phyloP scores from a whole-genome alignment of 2,113 vertebrate genomes.

The Sminthopsis crassicaudata region DNA sequence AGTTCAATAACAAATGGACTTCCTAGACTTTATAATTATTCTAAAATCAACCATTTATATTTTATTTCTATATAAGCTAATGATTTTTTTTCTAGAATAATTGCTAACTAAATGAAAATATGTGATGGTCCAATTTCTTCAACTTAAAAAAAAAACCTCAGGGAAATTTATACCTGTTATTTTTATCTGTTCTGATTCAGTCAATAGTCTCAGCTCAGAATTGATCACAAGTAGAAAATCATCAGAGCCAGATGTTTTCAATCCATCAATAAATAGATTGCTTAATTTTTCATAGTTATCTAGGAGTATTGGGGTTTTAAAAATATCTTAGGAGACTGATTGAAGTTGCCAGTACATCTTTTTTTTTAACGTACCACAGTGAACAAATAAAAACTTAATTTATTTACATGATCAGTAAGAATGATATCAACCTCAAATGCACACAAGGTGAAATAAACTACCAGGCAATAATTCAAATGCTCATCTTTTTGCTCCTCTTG shows the following conservation, averaged over 20 bases:
- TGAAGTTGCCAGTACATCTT: background rate
- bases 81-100: background rate
- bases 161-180: background rate
- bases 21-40: background rate
- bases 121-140: background rate
- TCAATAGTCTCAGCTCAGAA: background rate
- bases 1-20: background rate
- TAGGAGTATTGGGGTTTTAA: slow-evolving; percentile 9
- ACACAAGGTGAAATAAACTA: background rate
- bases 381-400: background rate
- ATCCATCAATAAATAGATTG: background rate
- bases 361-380: background rate
- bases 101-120: background rate
- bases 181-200: background rate
- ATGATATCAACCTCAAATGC: background rate
- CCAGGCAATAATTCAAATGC: background rate
- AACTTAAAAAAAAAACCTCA: background rate
- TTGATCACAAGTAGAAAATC: background rate
- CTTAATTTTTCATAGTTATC: slow-evolving; percentile 3
- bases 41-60: background rate
- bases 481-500: background rate
- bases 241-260: slow-evolving; percentile 3
- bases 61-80: background rate
- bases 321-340: background rate
- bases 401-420: background rate